Base-by-base conservation (phyloP, 2,113 vertebrate genomes). In the Peromyscus californicus region DNA sequence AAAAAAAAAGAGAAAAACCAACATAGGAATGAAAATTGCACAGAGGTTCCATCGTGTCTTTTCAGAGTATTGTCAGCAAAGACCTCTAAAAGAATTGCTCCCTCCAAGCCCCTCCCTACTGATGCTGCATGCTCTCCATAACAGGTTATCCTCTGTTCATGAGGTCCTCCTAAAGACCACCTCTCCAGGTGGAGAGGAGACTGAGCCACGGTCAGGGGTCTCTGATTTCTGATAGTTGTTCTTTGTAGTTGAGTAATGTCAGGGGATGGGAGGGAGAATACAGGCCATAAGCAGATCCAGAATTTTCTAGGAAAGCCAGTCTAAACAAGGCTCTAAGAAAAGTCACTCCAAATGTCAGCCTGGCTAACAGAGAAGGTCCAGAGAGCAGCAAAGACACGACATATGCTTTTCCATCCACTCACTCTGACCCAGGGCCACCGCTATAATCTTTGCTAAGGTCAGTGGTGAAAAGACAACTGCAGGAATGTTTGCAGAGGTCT, bases 401-500 rank as follows among this genome's bases (percentile, higher is more conserved):
- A 97, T 98, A 98, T 96, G 97, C 96, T 98, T 99, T 98, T 98
- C 98, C 98, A 98, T 98, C 98, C 98, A 96, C 98, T 98, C 98
- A 98, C 59, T 98, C 98, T 98, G 98, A 99, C 98, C 98, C 97
- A 97, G 98, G 98, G 98, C 98, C 45, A 0, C 96, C 97, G 98
- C 98, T 98, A 98, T 98, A 98, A 98, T 98, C 98, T 98, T 98
- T 93, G 98, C 98, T 98, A 98, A 98, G 97, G 98, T 98, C 98
- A 98, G 98, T 98, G 96, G 98, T 98, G 97, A 98, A 97, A 98
- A 98, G 98, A 97, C 96, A 96, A 97, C 96, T 54, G 61, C 98
- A 97, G 98, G 97, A 98, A 98, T 98, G 98, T 98, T 98, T 99
- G 98, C 98, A 98, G 98, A 98, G 98, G 97, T 98, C 98, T 98